These are phyloP conservation scores for Hoplias malabaricus DNA, from an alignment of 2,113 vertebrate genomes.

Conservation along the genomic window DNA sequence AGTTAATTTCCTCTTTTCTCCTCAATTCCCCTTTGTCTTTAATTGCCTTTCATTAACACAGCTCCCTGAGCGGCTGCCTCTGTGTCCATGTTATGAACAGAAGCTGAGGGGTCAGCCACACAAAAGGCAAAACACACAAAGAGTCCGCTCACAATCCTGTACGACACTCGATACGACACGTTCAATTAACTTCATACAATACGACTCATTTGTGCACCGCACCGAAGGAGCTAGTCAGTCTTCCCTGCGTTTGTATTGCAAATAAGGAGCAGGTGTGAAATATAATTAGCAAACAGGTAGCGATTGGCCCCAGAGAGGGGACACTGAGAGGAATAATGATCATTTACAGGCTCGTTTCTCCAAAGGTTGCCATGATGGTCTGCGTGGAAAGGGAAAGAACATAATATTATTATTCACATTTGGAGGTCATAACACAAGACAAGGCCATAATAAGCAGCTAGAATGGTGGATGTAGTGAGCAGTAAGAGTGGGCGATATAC, in stretches of 20 bases:
- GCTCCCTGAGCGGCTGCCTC: slow-evolving; percentile 9
- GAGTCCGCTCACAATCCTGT: not conserved
- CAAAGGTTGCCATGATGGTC: not conserved
- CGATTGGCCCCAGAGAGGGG: slow-evolving; percentile 2
- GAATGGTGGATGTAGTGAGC: not conserved
- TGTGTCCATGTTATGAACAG: not conserved
- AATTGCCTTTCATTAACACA: not conserved
- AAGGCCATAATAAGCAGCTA: not conserved
- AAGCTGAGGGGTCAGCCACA: not conserved
- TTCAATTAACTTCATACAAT: slow-evolving; percentile 36
- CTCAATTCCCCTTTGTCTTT: not conserved
- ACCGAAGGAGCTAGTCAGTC: not conserved
- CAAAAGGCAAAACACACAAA: slow-evolving; percentile 17
- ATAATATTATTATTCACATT: not conserved
- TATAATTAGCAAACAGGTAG: slow-evolving; percentile 26
- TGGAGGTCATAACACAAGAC: not conserved
- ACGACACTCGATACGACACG: slow-evolving; percentile 2
- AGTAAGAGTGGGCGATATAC: not conserved
- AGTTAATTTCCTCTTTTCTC: slow-evolving; percentile 35
- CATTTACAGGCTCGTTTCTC: not conserved
- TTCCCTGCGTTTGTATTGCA: slow-evolving; percentile 10
- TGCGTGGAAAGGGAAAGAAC: not conserved
- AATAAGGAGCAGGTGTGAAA: slow-evolving; percentile 40
- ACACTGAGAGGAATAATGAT: slow-evolving; percentile 14
- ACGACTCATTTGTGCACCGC: slow-evolving; percentile 11